A percentile compares a stretch with the other conserved stretches of the same genome.
phyloP scores from a whole-genome alignment of 2,888 invertebrate species.

The Smittia sp. region DNA sequence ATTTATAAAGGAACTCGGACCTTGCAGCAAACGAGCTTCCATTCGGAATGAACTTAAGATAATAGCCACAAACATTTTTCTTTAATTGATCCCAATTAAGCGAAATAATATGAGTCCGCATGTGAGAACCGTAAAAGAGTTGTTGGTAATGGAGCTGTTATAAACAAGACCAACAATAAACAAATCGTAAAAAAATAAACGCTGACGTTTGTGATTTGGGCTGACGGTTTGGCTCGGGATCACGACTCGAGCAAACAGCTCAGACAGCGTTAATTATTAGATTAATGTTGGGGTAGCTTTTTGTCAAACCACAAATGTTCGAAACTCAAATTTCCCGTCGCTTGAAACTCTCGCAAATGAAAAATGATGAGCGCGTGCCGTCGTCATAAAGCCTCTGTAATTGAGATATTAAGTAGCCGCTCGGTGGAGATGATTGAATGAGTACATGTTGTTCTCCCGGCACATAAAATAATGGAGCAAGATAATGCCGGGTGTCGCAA shows the following conservation, averaged over 20 bases:
- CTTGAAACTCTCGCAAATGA: background rate
- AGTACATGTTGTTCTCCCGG: background rate
- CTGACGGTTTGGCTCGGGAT: no score
- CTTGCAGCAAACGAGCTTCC: conserved; percentile 14
- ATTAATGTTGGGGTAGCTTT: no score
- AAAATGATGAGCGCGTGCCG: conserved; percentile 16
- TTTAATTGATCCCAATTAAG: conserved; percentile 39
- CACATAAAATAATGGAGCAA: conserved; percentile 10
- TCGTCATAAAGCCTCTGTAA: background rate
- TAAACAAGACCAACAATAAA: conserved; percentile 5
- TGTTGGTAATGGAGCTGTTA: background rate
- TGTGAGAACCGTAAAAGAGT: conserved; percentile 13
- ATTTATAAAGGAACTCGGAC: no score
- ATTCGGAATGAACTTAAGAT: conserved; percentile 31
- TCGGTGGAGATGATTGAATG: background rate
- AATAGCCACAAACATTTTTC: conserved; percentile 34
- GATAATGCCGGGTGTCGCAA: conserved; percentile 1
- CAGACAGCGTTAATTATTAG: no score
- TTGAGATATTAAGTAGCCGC: background rate
- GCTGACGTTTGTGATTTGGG: background rate
- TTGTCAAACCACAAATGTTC: background rate
- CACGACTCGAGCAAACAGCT: no score
- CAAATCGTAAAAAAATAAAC: background rate
- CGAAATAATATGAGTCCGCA: background rate
- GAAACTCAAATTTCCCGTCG: background rate